Evolutionary conservation across 1,140 invertebrate genomes (phyloP), one percentile per base, ranked within the genome.

Genomic region (Drosophila bocki): DNA sequence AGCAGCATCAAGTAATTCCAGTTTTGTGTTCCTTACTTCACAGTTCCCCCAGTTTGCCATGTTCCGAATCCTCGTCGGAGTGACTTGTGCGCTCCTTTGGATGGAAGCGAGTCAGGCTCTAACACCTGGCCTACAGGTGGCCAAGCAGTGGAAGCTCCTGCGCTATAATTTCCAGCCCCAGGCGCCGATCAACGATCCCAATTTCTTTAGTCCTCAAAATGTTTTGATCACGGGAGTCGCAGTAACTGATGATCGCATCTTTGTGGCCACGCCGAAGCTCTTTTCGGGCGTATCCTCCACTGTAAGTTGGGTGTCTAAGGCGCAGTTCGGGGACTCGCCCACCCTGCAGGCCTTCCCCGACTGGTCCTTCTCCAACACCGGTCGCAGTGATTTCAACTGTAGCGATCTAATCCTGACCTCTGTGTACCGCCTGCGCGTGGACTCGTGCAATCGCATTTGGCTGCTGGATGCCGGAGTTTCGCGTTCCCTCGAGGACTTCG

Each of bases 401-500:
- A 95, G 95, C 6, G 96, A 96, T 78, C 93, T 94, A 0, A 95
- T 95, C 1, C 76, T 97, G 6, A 95, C 97, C 26, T 97, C 96
- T 0, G 96, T 97, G 4, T 97, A 97, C 91, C 94, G 96, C 7
- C 93, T 96, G 2, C 94, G 95, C 5, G 91, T 95, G 4, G 96
- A 97, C 82, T 94, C 95, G 7, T 97, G 96, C 91, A 95, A 96
- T 85, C 93, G 96, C 29, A 90, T 97, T 3, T 97, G 96, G 96
- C 95, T 96, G 1, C 81, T 96, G 17, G 95, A 96, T 87, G 92
- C 92, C 15, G 97, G 97, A 0, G 94, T 97, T 0, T 94, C 95
- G 59, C 96, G 96, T 11, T 96, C 96, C 0, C 88, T 97, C 15
- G 96, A 96, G 60, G 95, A 97, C 79, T 97, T 96, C 93, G 94